A percentile compares a stretch with the other conserved stretches of the same genome.
Conservation (phyloP, 37 sponge, comb jelly and placozoan genomes). For the Tethya wilhelma region DNA sequence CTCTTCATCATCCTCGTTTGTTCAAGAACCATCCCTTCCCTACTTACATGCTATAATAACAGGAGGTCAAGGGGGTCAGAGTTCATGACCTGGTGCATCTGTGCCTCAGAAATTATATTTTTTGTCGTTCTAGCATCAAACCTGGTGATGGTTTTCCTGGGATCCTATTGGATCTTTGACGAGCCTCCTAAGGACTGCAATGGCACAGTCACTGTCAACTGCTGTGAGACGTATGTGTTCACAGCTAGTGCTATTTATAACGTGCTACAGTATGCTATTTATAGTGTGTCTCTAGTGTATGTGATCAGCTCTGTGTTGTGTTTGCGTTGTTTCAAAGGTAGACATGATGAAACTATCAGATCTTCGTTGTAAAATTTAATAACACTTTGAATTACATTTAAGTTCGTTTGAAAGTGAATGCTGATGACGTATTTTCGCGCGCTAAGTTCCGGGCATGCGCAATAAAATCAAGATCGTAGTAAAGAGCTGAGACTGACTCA, state of each 20-base stretch:
- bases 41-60: slow-evolving; percentile 46
- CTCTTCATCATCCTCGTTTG: slow-evolving; percentile 14
- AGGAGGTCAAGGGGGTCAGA: slow-evolving; percentile 11
- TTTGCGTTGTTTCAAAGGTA: too few relatives aligned
- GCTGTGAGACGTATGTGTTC: slow-evolving; percentile 26
- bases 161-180: slow-evolving; percentile 11
- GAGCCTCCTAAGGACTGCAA: too few relatives aligned
- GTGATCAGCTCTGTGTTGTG: too few relatives aligned
- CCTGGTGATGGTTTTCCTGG: slow-evolving; percentile 6
- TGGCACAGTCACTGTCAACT: neutral
- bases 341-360: too few relatives aligned
- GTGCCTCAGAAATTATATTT: slow-evolving; percentile 31
- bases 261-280: slow-evolving; percentile 35
- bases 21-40: slow-evolving; percentile 26
- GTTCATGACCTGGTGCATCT: slow-evolving; percentile 12
- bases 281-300: slow-evolving; percentile 8
- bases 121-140: neutral
- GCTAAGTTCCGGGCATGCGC: too few relatives aligned
- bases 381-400: too few relatives aligned
- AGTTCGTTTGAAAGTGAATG: too few relatives aligned
- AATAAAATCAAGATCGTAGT: too few relatives aligned
- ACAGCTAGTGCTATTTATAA: neutral
- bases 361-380: too few relatives aligned
- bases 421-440: too few relatives aligned
- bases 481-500: too few relatives aligned